Evolutionary conservation across 2,113 vertebrate species (phyloP), one percentile per base, ranked within the genome.

Genomic region (Indri indri): DNA sequence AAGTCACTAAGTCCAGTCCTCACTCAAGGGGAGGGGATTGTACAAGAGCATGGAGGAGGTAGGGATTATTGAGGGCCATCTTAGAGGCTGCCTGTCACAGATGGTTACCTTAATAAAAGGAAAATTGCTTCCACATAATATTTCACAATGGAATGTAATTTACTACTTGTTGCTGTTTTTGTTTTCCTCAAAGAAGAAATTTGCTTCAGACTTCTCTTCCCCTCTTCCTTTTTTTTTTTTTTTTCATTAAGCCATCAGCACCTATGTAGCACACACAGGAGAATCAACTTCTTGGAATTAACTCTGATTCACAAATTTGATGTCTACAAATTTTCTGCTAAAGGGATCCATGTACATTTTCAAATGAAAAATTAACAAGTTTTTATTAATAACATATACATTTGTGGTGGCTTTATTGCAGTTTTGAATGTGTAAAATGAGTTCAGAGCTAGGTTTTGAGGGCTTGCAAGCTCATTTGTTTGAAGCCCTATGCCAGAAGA

Each of bases 371-470:
- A 61, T 23, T 50, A 42, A 52, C 37, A 52, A 40, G 11, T 68
- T 74, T 94, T 81, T 96, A 81, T 57, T 57, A 57, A 57, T 57
- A 57, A 65, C 54, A n/a, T 25, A 42, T 70, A n/a, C 34, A 45
- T 88, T 74, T 47, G 63, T 16, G 4, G 73, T 92, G 20, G 32
- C 47, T 96, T 92, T 90, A 23, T 65, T 92, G 16, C n/a, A 90
- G 22, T n/a, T 94, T 93, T 96, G 76, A 88, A 37, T 91, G 50
- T 90, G 25, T 88, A 83, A 50, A 88, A 83, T 68, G 50, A 90
- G 57, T 92, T 96, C 11, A 77, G 57, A 96, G 34, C 23, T 42
- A 61, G 30, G 50, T 79, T 96, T 93, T 86, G 68, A 92, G 54
- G 76, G 9, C 63, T 87, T 87, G 45, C 63, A 90, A 63, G 8